These are phyloP conservation scores for Catharus bicknelli DNA, from an alignment of 2,113 vertebrate genomes.

Conservation along the genomic window DNA sequence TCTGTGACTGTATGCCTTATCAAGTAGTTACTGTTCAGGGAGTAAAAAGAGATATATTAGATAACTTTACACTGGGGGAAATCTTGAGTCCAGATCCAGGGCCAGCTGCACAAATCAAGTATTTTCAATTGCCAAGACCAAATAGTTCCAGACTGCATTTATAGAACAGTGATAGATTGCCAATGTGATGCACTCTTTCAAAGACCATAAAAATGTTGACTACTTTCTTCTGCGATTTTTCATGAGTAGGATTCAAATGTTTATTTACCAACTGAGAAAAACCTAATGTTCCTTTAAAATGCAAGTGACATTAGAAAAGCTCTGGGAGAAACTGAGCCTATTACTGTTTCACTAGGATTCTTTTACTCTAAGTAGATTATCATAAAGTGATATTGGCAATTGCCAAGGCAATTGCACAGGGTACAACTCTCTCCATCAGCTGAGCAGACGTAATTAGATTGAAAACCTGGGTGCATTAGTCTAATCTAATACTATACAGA, in stretches of 20 bases:
- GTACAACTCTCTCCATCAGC: conserved; percentile 27
- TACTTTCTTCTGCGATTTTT: background rate
- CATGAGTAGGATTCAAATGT: background rate
- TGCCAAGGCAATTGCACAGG: conserved; percentile 16
- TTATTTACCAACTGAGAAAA: background rate
- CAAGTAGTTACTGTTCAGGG: background rate
- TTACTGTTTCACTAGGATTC: conserved; percentile 7
- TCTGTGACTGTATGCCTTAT: background rate
- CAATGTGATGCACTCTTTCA: background rate
- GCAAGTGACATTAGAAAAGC: background rate
- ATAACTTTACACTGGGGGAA: background rate
- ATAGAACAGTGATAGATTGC: background rate
- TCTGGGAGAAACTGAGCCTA: background rate
- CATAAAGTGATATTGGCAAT: conserved; percentile 26
- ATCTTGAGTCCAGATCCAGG: background rate
- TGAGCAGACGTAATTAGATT: conserved; percentile 43
- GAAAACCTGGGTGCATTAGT: conserved; percentile 48
- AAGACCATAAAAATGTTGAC: background rate
- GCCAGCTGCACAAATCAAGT: background rate
- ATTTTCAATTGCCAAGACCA: background rate
- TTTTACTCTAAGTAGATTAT: conserved; percentile 46
- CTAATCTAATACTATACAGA: conserved; percentile 50
- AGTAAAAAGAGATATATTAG: background rate
- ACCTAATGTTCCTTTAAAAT: background rate
- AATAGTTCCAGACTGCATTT: background rate